These are phyloP conservation scores for Alsophila aescularia DNA, from an alignment of 2,888 invertebrate species.

Conservation along the genomic window DNA sequence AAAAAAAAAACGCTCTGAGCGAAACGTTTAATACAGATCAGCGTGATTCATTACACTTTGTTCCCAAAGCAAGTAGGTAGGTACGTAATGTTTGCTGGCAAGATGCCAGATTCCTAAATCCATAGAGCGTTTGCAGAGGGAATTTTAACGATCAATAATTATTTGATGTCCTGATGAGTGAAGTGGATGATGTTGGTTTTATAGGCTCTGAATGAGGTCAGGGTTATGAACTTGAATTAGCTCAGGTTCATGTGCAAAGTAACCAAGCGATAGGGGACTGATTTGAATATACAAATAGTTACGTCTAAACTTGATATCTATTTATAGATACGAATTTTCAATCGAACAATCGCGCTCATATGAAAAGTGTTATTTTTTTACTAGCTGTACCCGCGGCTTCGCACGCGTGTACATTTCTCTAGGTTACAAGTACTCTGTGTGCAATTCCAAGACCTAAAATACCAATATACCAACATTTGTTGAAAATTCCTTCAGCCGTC, in stretches of 20 bases:
- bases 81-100: conserved; percentile 18
- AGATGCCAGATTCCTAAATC: conserved; percentile 29
- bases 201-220: conserved; percentile 10
- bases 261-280: not conserved
- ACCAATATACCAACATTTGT: too few relatives aligned
- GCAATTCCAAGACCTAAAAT: too few relatives aligned
- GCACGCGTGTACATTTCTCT: too few relatives aligned
- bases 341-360: too few relatives aligned
- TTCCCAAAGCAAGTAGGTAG: not conserved
- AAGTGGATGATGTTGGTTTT: conserved; percentile 3
- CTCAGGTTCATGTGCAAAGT: not conserved
- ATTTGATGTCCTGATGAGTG: conserved; percentile 7
- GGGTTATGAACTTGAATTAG: not conserved
- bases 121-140: conserved; percentile 9
- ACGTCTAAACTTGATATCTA: too few relatives aligned
- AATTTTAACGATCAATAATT: conserved; percentile 28
- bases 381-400: too few relatives aligned
- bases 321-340: too few relatives aligned
- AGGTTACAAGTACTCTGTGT: too few relatives aligned
- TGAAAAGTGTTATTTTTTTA: too few relatives aligned
- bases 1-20: too few relatives aligned
- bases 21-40: too few relatives aligned
- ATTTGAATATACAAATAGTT: not conserved
- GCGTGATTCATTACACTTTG: not conserved
- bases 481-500: too few relatives aligned